These are phyloP conservation scores for Fundulus diaphanus DNA, from an alignment of 2,797 vertebrate genomes.

Conservation along the genomic window DNA sequence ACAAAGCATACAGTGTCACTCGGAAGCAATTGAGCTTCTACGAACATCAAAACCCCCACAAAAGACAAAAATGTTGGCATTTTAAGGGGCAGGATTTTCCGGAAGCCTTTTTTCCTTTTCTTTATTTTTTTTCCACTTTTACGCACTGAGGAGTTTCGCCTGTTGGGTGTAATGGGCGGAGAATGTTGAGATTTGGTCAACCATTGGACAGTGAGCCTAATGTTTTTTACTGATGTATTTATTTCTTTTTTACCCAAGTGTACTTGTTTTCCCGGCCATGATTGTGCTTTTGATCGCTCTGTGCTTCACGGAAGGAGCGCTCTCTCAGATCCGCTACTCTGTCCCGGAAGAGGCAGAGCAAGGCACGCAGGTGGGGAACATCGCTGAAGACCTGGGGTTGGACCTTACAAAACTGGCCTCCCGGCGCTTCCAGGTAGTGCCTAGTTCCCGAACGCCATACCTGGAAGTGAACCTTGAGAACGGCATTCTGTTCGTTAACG, in stretches of 20 bases:
- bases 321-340: conserved; percentile 94
- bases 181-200: conserved; percentile 49
- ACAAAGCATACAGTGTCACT: background rate
- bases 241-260: conserved; percentile 66
- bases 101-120: background rate
- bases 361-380: conserved; percentile 97
- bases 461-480: conserved; percentile 96
- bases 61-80: conserved; percentile 42
- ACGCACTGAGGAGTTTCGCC: conserved; percentile 59
- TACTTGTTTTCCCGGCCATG: conserved; percentile 87
- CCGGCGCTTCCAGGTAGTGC: conserved; percentile 93
- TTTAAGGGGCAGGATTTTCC: conserved; percentile 43
- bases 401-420: conserved; percentile 96
- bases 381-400: conserved; percentile 97
- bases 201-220: conserved; percentile 43
- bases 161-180: conserved; percentile 33
- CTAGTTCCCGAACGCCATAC: conserved; percentile 92
- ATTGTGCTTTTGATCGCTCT: conserved; percentile 85
- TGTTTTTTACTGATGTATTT: background rate
- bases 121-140: conserved; percentile 57
- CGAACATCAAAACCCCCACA: conserved; percentile 12
- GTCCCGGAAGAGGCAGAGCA: conserved; percentile 96
- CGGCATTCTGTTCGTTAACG: conserved; percentile 91
- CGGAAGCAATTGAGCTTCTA: background rate
- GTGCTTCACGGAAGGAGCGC: conserved; percentile 87